Base-by-base conservation (phyloP, 2,888 invertebrate genomes). In the Pachycephus smyrnensis region DNA sequence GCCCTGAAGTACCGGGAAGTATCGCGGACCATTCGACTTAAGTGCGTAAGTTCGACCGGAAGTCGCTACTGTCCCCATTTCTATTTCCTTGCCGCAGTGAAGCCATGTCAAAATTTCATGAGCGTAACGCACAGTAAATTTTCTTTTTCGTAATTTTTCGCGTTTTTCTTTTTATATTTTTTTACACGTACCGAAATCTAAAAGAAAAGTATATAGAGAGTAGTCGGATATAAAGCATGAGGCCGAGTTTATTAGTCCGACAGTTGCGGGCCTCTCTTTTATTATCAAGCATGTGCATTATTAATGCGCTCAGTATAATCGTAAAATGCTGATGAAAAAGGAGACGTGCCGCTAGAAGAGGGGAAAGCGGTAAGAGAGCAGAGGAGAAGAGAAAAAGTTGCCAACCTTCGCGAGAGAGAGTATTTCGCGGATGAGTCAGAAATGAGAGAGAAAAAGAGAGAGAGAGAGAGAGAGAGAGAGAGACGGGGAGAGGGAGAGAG, bases 271-370 rank as follows among this genome's bases (percentile, higher is more conserved):
- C 87, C 84, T 84, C 86, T 87, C 86, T 85, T 86, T 87, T 55
- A 55, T 85, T 87, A 87, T 87, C 87, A 87, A 87, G 83, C 86
- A 86, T 84, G 86, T 87, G 87, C 85, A 87, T 87, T 87, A 87
- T 87, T 87, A 87, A 87, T 87, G 87, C 86, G 78, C 78, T 71
- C 81, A 83, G 83, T 82, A 84, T 86, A 88, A 85, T 87, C 87
- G 84, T 87, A 87, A 87, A 81, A 77, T 77, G 79, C 77, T 81
- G 79, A 81, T 79, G 79, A 80, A 74, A 76, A 73, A 74, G 55
- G 55, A 55, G 55, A 55, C 23, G 55, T 23, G 9, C 55, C 1
- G 55, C 55, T 55, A 23, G 23, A 6, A 23, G 23, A 23, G 55
- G 23, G 32, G 30, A 68, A 23, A 78, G 55, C 55, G 23, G 23